Evolutionary conservation across 2,797 vertebrate species (phyloP), one percentile per base, ranked within the genome.

Genomic region (Benthosema pterotum): DNA sequence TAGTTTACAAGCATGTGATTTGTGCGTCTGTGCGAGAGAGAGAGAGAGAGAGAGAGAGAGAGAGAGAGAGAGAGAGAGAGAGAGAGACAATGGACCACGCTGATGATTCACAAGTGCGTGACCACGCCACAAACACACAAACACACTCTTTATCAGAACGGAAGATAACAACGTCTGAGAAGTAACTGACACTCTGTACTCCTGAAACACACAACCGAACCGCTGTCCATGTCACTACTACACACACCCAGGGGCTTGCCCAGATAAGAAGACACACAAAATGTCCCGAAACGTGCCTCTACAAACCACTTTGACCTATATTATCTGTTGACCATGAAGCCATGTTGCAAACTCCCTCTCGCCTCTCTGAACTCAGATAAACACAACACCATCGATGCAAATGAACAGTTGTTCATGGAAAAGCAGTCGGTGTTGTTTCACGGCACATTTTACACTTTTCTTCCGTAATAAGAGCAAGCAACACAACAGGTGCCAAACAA

Each of bases 51-150:
- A 38, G 32, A 38, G n/a, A 15, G 3, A 46, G 45, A 15, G 13
- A 46, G 11, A n/a, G 43, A 46, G 43, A 46, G 43, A 14, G 43
- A 46, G 43, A 46, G 43, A 3, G 43, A 13, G 43, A 11, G 32
- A 17, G 62, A 42, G 6, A 15, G 42, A 57, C 25, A 25, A n/a
- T 12, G 16, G n/a, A 57, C n/a, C 51, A 5, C n/a, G 47, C 48
- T 42, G 42, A 74, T 77, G 57, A 58, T 28, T 74, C 57, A 54
- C 3, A 55, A 32, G 65, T 5, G 42, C 28, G 14, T 58, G 62
- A 63, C 63, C 48, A 13, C 17, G 74, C 57, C 52, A 53, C 52
- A 22, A n/a, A 32, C 12, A 16, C 32, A 38, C 32, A 38, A 7
- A 38, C 32, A 57, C 28, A 57, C 19, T 63, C n/a, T 43, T 65